These are phyloP conservation scores for Pogonocherus hispidulus DNA, from an alignment of 2,888 invertebrate species.

Conservation along the genomic window DNA sequence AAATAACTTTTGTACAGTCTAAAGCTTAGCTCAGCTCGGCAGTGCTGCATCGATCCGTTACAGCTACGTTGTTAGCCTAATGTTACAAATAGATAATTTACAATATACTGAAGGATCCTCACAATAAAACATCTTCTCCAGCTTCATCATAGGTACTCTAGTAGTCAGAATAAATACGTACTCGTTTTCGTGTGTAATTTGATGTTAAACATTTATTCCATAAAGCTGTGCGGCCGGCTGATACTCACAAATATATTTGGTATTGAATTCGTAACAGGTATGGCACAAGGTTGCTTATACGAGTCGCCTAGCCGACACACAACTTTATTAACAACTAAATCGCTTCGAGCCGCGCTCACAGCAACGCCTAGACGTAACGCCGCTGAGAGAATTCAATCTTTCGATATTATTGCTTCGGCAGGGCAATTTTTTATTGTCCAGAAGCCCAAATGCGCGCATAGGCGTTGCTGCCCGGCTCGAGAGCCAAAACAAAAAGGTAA, in stretches of 20 bases:
- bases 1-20: conserved; percentile 53
- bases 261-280: conserved; percentile 50
- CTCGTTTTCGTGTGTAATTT: conserved; percentile 53
- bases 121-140: conserved; percentile 64
- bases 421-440: neutral
- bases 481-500: conserved; percentile 46
- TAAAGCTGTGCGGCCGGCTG: conserved; percentile 34
- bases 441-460: neutral
- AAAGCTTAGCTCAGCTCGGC: conserved; percentile 40
- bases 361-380: conserved; percentile 15
- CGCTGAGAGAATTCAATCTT: neutral
- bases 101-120: conserved; percentile 64
- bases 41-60: conserved; percentile 14
- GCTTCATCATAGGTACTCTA: conserved; percentile 68
- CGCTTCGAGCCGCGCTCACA: conserved; percentile 25
- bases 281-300: conserved; percentile 53
- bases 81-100: conserved; percentile 67
- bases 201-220: conserved; percentile 31
- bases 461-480: conserved; percentile 19
- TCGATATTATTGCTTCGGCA: neutral
- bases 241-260: conserved; percentile 46
- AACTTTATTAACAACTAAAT: conserved; percentile 44
- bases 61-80: conserved; percentile 61
- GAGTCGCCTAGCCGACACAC: conserved; percentile 34
- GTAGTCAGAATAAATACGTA: conserved; percentile 63